phyloP scores from a whole-genome alignment of 2,113 vertebrate genomes.

The Pluvianellus socialis region DNA sequence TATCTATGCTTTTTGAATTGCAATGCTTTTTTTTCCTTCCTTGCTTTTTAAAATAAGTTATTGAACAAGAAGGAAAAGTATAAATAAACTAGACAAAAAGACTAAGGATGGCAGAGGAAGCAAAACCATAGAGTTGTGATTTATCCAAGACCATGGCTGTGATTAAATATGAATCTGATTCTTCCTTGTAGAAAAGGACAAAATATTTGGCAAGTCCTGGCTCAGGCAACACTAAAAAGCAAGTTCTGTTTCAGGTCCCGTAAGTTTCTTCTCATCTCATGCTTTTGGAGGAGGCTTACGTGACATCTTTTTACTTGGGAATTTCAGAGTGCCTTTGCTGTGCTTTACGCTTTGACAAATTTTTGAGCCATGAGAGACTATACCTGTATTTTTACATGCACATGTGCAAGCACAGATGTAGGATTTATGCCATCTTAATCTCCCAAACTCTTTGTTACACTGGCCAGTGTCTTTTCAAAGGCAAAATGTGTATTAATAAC shows the following conservation, averaged over 20 bases:
- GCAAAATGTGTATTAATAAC: neutral
- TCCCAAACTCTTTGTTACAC: neutral
- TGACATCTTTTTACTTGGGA: neutral
- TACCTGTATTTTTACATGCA: neutral
- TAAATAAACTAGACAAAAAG: neutral
- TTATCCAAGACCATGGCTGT: neutral
- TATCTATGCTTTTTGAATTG: neutral
- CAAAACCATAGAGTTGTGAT: neutral
- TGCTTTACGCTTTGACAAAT: neutral
- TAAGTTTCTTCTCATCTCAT: neutral
- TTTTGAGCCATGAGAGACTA: neutral
- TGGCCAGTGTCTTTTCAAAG: neutral
- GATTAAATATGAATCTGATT: neutral
- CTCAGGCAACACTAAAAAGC: fast-evolving
- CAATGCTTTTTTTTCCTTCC: neutral
- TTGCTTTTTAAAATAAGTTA: neutral
- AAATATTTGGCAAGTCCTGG: neutral
- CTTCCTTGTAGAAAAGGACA: neutral
- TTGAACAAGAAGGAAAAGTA: neutral
- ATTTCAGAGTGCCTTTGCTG: neutral
- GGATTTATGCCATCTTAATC: fast-evolving
- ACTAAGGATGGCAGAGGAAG: neutral
- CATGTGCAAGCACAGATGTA: fast-evolving
- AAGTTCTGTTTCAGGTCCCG: neutral
- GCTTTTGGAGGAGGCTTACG: neutral